Evolutionary conservation across 2,888 invertebrate species (phyloP), one percentile per base, ranked within the genome.

Genomic region (Philopedon plagiatum): DNA sequence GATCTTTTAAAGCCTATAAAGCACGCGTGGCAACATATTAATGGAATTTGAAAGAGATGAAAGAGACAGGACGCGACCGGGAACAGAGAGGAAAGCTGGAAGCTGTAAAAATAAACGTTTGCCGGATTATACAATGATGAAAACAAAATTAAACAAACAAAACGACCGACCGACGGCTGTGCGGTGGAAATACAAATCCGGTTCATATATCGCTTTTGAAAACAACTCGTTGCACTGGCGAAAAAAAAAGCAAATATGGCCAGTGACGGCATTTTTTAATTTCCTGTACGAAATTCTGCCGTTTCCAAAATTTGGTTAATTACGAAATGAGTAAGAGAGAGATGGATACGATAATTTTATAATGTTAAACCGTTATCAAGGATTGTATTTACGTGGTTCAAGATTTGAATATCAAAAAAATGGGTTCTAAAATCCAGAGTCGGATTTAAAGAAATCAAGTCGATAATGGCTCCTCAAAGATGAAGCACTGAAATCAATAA

Each of bases 91-190:
- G 67, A 67, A 73, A 72, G 73, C 71, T 63, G 74, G 75, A 71
- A 74, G 63, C 71, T 73, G 73, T 75, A 77, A 77, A 77, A 77
- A 79, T 76, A 78, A 77, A 76, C 77, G 74, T 73, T 75, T 75
- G 75, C 92, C 91, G 75, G 72, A 71, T 75, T 73, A 70, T 74
- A 75, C 75, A 76, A 76, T 76, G 70, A 73, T 76, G 74, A 72
- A 76, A 75, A 77, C 74, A 71, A 73, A 74, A 77, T 76, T 75
- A 71, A 76, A 76, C 39, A 60, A 60, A 60, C 56, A 56, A 71
- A 76, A 76, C 39, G 44, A 60, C 41, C 56, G 44, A 39, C 63
- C 11, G n/a, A 56, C 21, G 41, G 32, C 41, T 34, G 51, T 46
- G 32, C 19, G 37, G 63, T 49, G 21, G 34, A 49, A 51, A 63